A percentile compares a stretch with the other conserved stretches of the same genome.
Evolutionary conservation across 2,113 vertebrate species (phyloP).

Genomic region (Cephalopterus ornatus): DNA sequence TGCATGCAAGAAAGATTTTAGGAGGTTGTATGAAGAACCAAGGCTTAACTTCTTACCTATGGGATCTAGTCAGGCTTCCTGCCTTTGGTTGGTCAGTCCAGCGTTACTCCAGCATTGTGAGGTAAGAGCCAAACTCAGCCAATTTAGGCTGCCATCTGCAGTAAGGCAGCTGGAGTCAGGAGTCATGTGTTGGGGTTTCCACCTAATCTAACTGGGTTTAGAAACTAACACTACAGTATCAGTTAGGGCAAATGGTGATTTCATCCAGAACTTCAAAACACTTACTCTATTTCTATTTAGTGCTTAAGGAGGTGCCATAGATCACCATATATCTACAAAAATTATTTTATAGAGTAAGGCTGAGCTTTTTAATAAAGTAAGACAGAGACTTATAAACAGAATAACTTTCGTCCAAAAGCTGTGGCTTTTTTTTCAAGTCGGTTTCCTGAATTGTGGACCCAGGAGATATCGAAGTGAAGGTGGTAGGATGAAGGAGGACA

Average conservation of each 20-base stretch:
- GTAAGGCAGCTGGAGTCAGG: neutral
- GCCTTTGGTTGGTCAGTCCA: neutral
- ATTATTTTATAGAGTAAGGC: neutral
- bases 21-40: neutral
- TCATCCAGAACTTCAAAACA: neutral
- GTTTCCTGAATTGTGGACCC: neutral
- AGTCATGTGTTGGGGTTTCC: neutral
- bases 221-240: neutral
- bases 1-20: neutral
- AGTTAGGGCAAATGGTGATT: neutral
- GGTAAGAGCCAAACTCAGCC: neutral
- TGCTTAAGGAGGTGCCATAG: neutral
- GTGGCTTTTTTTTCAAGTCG: neutral
- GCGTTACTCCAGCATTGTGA: rapidly evolving
- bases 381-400: neutral
- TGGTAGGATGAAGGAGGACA: neutral
- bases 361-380: neutral
- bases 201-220: neutral
- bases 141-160: neutral
- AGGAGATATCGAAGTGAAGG: neutral
- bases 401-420: neutral
- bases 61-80: neutral
- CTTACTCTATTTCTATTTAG: neutral
- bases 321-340: neutral
- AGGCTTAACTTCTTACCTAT: neutral